Evolutionary conservation across 2,113 vertebrate genomes (phyloP).

Genomic region (Equus quagga): DNA sequence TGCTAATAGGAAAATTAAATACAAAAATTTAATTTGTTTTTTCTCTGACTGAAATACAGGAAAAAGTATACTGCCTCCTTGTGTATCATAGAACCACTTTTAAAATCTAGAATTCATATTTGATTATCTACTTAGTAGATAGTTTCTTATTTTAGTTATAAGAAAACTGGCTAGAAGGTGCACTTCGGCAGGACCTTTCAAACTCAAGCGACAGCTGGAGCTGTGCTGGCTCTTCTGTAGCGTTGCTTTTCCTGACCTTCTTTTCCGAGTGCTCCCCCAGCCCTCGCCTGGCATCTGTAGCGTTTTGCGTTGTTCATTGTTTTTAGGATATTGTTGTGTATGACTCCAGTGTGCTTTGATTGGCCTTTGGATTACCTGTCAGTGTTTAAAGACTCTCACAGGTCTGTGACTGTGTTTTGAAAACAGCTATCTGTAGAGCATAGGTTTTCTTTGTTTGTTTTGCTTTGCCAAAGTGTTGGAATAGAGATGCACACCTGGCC

Average conservation of each 20-base stretch:
- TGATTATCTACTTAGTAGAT: neutral
- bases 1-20: constrained; percentile 9
- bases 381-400: neutral
- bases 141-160: neutral
- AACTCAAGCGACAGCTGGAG: neutral
- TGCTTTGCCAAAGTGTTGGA: neutral
- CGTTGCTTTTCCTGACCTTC: neutral
- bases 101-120: neutral
- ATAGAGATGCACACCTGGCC: neutral
- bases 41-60: constrained; percentile 6
- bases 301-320: neutral
- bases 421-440: neutral
- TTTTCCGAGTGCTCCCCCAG: neutral
- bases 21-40: constrained; percentile 20
- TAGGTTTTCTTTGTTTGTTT: neutral
- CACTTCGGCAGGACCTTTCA: neutral
- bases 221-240: neutral
- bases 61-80: neutral
- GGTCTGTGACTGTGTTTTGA: neutral
- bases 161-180: constrained; percentile 15
- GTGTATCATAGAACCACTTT: neutral
- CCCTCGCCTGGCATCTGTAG: neutral
- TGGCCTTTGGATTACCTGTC: neutral
- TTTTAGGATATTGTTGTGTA: neutral
- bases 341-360: neutral